Percentiles rank a stretch among this genome's conserved stretches.
These are phyloP conservation scores for Scylla paramamosain DNA, from an alignment of 1,140 invertebrate genomes.

Conservation along the genomic window DNA sequence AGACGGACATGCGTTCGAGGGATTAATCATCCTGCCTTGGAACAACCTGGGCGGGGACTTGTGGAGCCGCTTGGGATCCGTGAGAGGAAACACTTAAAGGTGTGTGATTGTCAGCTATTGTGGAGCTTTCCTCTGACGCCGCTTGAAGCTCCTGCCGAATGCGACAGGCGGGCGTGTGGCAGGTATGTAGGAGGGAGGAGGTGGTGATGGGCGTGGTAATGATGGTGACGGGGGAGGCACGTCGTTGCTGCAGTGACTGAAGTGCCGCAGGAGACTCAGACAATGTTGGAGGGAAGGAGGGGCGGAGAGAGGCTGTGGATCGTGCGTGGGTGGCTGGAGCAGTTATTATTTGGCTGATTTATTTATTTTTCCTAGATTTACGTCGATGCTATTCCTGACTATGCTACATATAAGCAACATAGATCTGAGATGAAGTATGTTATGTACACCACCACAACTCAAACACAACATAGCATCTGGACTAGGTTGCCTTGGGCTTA, in stretches of 20 bases:
- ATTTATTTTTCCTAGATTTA: too few species aligned
- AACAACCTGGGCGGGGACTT: background rate
- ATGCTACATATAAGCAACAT: too few species aligned
- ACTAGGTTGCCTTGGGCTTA: too few species aligned
- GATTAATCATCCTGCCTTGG: background rate
- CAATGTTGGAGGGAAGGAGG: too few species aligned
- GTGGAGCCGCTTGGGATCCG: background rate
- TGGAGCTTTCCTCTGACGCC: background rate
- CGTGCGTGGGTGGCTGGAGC: too few species aligned
- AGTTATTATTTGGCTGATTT: too few species aligned
- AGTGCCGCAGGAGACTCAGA: background rate
- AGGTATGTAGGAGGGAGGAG: slow-evolving; percentile 4
- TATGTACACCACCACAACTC: too few species aligned
- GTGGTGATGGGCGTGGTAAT: background rate
- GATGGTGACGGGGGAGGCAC: background rate
- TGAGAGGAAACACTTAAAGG: background rate
- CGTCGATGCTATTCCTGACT: too few species aligned
- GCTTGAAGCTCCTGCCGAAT: background rate
- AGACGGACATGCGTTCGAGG: background rate
- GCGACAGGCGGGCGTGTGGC: background rate
- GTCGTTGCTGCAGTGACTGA: background rate
- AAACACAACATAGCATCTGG: too few species aligned
- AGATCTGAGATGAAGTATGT: too few species aligned
- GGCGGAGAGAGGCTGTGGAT: too few species aligned
- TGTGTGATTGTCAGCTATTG: background rate